Percentiles rank a stretch among this genome's conserved stretches.
Conservation (phyloP, 30 jellyfish, hydroid and myxozoan species). For the Nemopilema nomurai region DNA sequence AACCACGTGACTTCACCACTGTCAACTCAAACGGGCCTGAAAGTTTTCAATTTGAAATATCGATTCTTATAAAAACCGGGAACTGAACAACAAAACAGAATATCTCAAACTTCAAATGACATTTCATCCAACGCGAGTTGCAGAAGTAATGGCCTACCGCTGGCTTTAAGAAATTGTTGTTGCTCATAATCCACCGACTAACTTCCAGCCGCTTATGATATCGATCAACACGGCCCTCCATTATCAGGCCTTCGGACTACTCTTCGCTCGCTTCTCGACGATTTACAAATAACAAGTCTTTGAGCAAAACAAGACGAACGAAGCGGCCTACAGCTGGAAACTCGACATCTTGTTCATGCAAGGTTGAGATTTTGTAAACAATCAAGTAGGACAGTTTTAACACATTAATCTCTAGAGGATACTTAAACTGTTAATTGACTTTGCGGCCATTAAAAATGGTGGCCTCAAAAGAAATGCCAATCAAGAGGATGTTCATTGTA, state of each 20-base stretch:
- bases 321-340: too few species aligned
- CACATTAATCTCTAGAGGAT: background rate
- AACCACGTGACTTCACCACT: background rate
- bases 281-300: too few species aligned
- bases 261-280: too few species aligned
- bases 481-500: background rate
- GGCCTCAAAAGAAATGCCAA: background rate
- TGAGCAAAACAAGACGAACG: too few species aligned
- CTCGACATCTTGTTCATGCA: too few species aligned
- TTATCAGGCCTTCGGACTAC: background rate
- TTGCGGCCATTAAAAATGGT: background rate
- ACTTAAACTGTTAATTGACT: background rate
- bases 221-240: background rate
- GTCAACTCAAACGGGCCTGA: background rate
- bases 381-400: background rate
- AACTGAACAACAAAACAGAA: background rate
- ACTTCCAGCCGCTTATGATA: constrained; percentile 1
- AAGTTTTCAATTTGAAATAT: background rate
- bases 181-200: background rate
- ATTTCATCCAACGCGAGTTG: background rate
- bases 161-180: background rate
- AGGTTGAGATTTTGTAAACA: background rate
- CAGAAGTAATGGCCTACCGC: background rate
- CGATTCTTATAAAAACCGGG: background rate
- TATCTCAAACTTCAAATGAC: background rate